Percentiles rank a stretch among this genome's conserved stretches.
Evolutionary conservation across 2,797 vertebrate species (phyloP).

Genomic region (Champsocephalus gunnari): DNA sequence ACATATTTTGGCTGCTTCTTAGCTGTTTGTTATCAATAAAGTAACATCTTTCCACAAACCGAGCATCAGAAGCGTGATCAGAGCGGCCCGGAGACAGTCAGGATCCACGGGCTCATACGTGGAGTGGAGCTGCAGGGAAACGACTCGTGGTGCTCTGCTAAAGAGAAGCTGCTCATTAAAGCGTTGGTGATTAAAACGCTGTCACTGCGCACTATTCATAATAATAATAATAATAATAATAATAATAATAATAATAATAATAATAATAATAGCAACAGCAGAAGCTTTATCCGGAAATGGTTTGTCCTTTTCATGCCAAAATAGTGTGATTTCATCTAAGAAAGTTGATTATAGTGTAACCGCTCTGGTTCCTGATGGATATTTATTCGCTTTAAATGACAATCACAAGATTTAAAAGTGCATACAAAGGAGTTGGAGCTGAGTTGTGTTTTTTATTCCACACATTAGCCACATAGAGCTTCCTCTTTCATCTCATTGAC

Average conservation of each 20-base stretch:
- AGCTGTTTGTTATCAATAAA: neutral
- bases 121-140: constrained; percentile 28
- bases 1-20: neutral
- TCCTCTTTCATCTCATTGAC: constrained; percentile 33
- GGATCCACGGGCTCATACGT: constrained; percentile 18
- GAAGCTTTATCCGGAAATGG: neutral
- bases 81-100: neutral
- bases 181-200: constrained; percentile 28
- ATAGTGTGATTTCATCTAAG: neutral
- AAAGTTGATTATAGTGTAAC: neutral
- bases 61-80: neutral
- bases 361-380: neutral
- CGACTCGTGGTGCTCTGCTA: constrained; percentile 26
- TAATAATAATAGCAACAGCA: neutral
- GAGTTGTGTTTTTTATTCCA: neutral
- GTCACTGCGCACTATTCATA: neutral
- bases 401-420: neutral
- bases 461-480: constrained; percentile 14
- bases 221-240: neutral
- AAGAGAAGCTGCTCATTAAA: constrained; percentile 32
- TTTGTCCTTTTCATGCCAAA: neutral
- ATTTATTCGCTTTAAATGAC: neutral
- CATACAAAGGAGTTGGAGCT: too few relatives aligned
- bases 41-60: neutral
- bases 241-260: neutral